phyloP scores from a whole-genome alignment of 2,797 vertebrate species.

The Taeniopygia guttata region DNA sequence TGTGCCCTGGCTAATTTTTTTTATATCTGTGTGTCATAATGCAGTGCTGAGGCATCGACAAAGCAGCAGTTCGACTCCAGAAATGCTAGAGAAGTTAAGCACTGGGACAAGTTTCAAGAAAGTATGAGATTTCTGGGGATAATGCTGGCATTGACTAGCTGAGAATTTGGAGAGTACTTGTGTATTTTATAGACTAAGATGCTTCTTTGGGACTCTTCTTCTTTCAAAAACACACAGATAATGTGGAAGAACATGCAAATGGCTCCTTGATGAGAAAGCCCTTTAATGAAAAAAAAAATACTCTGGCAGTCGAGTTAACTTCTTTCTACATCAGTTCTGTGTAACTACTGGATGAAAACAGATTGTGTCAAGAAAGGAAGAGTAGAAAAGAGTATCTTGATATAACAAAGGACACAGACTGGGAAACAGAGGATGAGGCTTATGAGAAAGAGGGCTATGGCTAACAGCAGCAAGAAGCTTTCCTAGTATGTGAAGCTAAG shows the following conservation, averaged over 20 bases:
- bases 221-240: not conserved
- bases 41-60: not conserved
- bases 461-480: not conserved
- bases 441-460: not conserved
- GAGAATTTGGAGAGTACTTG: not conserved
- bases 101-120: not conserved
- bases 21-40: not conserved
- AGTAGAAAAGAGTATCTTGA: not conserved
- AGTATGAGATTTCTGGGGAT: not conserved
- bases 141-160: not conserved
- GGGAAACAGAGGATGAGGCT: not conserved
- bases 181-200: not conserved
- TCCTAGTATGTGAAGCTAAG: not conserved
- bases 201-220: not conserved
- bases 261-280: not conserved
- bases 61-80: not conserved
- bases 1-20: not conserved
- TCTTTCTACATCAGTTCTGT: not conserved
- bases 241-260: not conserved
- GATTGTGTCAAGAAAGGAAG: not conserved
- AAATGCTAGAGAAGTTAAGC: not conserved
- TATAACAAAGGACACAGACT: not conserved
- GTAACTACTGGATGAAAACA: not conserved
- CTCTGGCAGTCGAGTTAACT: not conserved
- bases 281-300: not conserved